A percentile compares a stretch with the other conserved stretches of the same genome.
Conservation (phyloP, 2,113 vertebrate species). For the Microtus pennsylvanicus region DNA sequence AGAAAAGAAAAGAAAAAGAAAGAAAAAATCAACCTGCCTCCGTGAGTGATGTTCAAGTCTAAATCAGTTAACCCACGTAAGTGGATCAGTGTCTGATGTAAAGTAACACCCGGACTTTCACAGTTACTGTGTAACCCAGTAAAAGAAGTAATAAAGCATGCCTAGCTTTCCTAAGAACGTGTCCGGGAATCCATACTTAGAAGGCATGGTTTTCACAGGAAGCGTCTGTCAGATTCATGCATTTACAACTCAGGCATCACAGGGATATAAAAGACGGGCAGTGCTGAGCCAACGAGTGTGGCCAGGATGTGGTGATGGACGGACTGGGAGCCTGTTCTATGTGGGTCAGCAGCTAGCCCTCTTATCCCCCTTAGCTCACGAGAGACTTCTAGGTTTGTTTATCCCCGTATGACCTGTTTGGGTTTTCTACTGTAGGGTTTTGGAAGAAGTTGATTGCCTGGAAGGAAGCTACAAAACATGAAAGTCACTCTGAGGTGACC, state of each 20-base stretch:
- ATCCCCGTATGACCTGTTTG: neutral
- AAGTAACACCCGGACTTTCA: neutral
- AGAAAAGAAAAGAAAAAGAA: too few species aligned
- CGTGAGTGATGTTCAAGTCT: neutral
- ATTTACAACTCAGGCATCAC: neutral
- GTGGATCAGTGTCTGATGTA: neutral
- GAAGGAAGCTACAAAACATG: conserved; percentile 82
- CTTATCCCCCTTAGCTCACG: neutral
- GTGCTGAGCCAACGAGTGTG: neutral
- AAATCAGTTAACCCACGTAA: neutral
- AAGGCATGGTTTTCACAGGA: neutral
- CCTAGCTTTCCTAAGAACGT: neutral
- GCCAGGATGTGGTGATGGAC: neutral
- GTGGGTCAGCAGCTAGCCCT: neutral
- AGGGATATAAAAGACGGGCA: neutral
- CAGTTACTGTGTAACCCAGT: neutral
- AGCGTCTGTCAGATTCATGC: neutral
- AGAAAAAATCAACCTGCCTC: neutral
- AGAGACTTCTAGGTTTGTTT: neutral
- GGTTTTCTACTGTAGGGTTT: conserved; percentile 77
- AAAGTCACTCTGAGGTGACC: conserved; percentile 83
- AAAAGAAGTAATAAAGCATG: neutral
- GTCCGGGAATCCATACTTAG: neutral
- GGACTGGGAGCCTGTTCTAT: neutral
- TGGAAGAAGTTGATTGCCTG: conserved; percentile 69